These are phyloP conservation scores for Pandemis cinnamomeana DNA, from an alignment of 2,888 invertebrate species.

Conservation along the genomic window DNA sequence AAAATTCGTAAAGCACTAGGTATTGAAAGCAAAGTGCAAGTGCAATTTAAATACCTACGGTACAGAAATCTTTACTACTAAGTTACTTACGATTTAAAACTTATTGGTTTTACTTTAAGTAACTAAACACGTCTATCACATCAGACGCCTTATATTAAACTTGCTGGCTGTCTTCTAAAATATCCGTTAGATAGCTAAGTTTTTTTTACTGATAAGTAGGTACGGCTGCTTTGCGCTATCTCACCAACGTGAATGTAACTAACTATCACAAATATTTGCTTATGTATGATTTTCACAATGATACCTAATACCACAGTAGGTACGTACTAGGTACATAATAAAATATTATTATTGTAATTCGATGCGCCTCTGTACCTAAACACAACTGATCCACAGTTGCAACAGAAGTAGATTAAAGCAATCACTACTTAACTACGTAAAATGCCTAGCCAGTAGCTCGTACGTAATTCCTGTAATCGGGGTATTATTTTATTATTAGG, in stretches of 20 bases:
- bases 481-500: background rate
- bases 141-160: slow-evolving; percentile 2
- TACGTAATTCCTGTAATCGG: background rate
- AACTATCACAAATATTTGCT: background rate
- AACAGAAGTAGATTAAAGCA: background rate
- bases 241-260: background rate
- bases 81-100: background rate
- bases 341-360: background rate
- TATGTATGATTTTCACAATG: background rate
- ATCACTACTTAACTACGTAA: background rate
- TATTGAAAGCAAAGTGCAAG: background rate
- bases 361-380: background rate
- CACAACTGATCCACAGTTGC: background rate
- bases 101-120: background rate
- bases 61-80: background rate
- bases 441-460: background rate
- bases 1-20: slow-evolving; percentile 18
- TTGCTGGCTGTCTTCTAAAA: background rate
- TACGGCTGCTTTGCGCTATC: background rate
- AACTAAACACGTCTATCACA: slow-evolving; percentile 10
- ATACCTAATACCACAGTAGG: no score
- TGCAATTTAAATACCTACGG: no score
- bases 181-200: slow-evolving; percentile 1
- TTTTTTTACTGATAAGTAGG: background rate
- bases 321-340: no score